Evolutionary conservation across 1,140 invertebrate species (phyloP), one percentile per base, ranked within the genome.

Genomic region (Rhagoletis zephyria): DNA sequence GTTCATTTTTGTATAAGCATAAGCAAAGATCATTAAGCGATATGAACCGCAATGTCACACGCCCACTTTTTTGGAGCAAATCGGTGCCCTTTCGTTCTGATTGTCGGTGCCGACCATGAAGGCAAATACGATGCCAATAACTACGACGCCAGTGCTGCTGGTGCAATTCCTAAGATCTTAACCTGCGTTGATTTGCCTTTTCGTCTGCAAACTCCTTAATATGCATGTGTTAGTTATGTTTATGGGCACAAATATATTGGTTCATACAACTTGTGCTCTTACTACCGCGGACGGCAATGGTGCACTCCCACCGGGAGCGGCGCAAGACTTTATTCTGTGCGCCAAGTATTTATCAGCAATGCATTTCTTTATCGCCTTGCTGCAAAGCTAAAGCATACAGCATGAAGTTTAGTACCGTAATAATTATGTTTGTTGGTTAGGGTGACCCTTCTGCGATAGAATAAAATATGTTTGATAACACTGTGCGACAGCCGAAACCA

Each of bases 1-100:
- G 19, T 30, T 10, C 63, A 85, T 85, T 19, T 85, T 63, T 45
- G 42, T 19, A 48, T 85, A 30, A 30, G 30, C 30, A 40, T 63
- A 42, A 63, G 60, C 59, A 85, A 63, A 85, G 85, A 85, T 85
- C 85, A 45, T 14, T 63, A 42, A 63, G 85, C 85, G 85, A 85
- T 85, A 85, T 16, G 85, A 85, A 63, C 85, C 56, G 85, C 85
- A 85, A 85, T 85, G 60, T 85, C 85, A 63, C 85, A 85, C 85
- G 85, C 85, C 85, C 85, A 61, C 85, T 61, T 85, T 85, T 63
- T 85, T 63, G 85, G 85, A 85, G 85, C 85, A 81, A 74, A 30
- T 56, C 74, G 74, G 48, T 81, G 74, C 48, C 74, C 74, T 81
- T 81, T 81, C 87, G 77, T 64, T 77, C 67, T 77, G 64, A 42